Base-by-base conservation (phyloP, 1,140 invertebrate species). In the Drosophila albomicans region DNA sequence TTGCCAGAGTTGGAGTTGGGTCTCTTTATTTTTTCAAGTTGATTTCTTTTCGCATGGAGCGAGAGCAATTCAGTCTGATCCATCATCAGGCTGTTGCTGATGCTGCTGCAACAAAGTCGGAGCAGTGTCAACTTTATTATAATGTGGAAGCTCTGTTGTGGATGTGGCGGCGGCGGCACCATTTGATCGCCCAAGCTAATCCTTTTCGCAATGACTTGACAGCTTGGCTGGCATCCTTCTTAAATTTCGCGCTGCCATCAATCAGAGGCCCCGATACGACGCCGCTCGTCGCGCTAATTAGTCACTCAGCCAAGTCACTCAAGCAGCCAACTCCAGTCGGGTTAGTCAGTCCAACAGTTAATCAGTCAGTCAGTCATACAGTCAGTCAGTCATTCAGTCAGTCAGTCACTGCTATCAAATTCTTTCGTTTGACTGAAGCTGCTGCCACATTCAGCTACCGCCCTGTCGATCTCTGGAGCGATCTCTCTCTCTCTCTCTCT, bases 241-340 rank as follows among this genome's bases (percentile, higher is more conserved):
- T 91, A 89, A 88, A 91, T 91, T 91, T 91, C 84, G 86, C 91
- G 90, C 84, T 91, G 90, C 91, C 91, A 91, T 91, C 91, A 91
- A 91, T 91, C 91, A 91, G 89, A 91, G 84, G 54, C 85, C 32
- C 45, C 62, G 8, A 32, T 32, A 32, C 52, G 7, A 10, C 52
- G 25, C 30, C 35, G 54, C 64, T 84, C 85, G 71, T 89, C 81
- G 85, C 78, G 78, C 85, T 88, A 88, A 89, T 88, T 88, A 88
- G 85, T 88, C 84, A 84, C 69, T 87, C 73, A 61, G 65, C 73
- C 64, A 71, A 57, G 15, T 16, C 16, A 38, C 43, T 72, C 78
- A 88, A 79, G 87, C 81, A 87, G 82, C 20, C 20, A 25, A 25
- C 20, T 38, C 35, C 35, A 38, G 82, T 82, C 76, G 48, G 78